Percentiles rank a stretch among this genome's conserved stretches.
phyloP scores from a whole-genome alignment of 2,797 vertebrate species.

The Danio jaintianensis region DNA sequence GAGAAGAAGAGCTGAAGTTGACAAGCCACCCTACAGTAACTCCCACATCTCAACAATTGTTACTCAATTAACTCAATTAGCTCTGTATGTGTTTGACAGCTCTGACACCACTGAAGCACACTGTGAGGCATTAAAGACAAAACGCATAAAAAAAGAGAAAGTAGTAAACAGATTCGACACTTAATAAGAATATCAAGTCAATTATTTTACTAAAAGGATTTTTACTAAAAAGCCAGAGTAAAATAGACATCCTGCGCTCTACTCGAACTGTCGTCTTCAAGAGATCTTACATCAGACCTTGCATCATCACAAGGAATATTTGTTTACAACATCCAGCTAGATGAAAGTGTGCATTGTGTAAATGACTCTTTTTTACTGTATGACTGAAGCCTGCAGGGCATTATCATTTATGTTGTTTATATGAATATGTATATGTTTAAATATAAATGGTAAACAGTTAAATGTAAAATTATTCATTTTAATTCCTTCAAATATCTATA shows the following conservation, averaged over 20 bases:
- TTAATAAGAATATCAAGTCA: background rate
- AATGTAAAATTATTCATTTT: too few relatives aligned
- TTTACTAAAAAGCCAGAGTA: too few relatives aligned
- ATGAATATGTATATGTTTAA: too few relatives aligned
- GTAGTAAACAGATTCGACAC: background rate
- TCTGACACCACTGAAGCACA: background rate
- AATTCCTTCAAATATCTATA: too few relatives aligned
- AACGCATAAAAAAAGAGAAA: background rate
- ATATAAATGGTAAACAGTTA: too few relatives aligned
- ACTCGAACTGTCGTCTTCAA: too few relatives aligned
- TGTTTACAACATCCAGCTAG: background rate
- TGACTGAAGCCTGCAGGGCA: too few relatives aligned
- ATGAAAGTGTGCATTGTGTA: too few relatives aligned
- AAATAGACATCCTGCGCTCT: too few relatives aligned
- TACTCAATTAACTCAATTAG: constrained; percentile 56
- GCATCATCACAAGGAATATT: background rate
- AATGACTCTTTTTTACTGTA: background rate
- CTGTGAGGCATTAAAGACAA: constrained; percentile 26
- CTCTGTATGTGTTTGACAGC: constrained; percentile 26
- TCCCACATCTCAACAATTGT: constrained; percentile 2
- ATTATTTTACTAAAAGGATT: background rate
- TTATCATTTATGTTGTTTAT: too few relatives aligned
- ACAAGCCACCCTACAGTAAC: constrained; percentile 10
- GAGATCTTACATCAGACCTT: too few relatives aligned
- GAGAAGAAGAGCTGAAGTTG: background rate